phyloP scores from a whole-genome alignment of 2,888 invertebrate genomes.

The Nomada lathburiana region DNA sequence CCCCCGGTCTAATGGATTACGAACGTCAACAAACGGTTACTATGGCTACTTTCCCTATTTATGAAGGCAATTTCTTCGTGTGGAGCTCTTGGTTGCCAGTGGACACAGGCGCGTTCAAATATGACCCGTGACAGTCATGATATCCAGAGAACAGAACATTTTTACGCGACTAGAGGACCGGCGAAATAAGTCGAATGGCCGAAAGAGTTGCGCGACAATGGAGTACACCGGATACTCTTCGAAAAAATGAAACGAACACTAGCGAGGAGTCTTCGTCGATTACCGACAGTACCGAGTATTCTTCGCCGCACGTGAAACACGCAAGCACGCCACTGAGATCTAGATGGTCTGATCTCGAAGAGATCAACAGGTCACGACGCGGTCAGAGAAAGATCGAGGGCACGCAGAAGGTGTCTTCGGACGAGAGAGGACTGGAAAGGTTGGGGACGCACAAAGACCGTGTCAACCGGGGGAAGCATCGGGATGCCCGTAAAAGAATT shows the following conservation, averaged over 20 bases:
- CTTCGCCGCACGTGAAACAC: conserved; percentile 23
- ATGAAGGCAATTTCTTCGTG: background rate
- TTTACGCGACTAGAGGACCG: conserved; percentile 18
- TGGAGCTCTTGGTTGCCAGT: background rate
- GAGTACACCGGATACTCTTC: conserved; percentile 15
- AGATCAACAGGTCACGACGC: conserved; percentile 43
- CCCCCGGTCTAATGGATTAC: background rate
- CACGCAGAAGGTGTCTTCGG: conserved; percentile 21
- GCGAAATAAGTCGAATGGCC: conserved; percentile 35
- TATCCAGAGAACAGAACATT: background rate
- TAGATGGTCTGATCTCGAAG: conserved; percentile 37
- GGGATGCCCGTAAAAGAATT: conserved; percentile 10
- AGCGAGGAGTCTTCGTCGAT: conserved; percentile 43
- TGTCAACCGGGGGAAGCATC: background rate
- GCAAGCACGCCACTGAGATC: conserved; percentile 32
- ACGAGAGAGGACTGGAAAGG: conserved; percentile 1
- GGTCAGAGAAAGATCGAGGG: conserved; percentile 2
- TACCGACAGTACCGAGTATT: conserved; percentile 13
- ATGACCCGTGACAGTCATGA: conserved; percentile 6
- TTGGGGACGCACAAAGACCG: conserved; percentile 1
- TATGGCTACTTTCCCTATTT: conserved; percentile 32
- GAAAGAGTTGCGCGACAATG: conserved; percentile 32
- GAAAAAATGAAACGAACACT: background rate
- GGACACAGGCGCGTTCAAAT: background rate
- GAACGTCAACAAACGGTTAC: conserved; percentile 67